These are phyloP conservation scores for Ophraella communa DNA, from an alignment of 2,888 invertebrate species.

Conservation along the genomic window DNA sequence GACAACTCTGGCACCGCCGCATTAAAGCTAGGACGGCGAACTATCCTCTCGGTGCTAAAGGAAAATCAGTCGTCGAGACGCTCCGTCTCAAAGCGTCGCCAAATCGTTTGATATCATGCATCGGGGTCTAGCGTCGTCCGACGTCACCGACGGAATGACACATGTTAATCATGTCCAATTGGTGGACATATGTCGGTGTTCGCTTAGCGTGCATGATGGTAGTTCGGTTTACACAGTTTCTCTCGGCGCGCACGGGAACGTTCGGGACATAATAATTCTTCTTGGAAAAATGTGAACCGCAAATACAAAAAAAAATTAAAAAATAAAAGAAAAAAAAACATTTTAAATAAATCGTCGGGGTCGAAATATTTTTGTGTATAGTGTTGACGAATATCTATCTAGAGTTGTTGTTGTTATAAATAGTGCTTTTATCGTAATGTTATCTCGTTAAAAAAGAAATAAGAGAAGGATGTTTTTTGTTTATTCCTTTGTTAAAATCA, in stretches of 20 bases:
- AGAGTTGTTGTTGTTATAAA: conserved; percentile 21
- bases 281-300: conserved; percentile 5
- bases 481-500: conserved; percentile 14
- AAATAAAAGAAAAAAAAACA: background rate
- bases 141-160: conserved; percentile 43
- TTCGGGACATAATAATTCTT: background rate
- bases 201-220: conserved; percentile 4
- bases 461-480: conserved; percentile 8
- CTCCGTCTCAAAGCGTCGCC: conserved; percentile 35
- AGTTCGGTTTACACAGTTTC: background rate
- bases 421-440: conserved; percentile 24
- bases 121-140: conserved; percentile 29
- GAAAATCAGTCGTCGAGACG: conserved; percentile 39
- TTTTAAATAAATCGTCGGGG: no score
- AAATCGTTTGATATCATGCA: conserved; percentile 31
- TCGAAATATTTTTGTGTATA: no score
- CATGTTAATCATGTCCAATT: conserved; percentile 47
- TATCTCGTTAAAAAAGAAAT: conserved; percentile 3
- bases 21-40: conserved; percentile 46
- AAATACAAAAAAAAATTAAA: background rate
- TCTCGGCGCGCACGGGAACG: background rate
- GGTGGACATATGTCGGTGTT: conserved; percentile 28
- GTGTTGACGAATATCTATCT: conserved; percentile 12
- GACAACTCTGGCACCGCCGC: conserved; percentile 43
- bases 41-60: conserved; percentile 28